Percentiles rank a stretch among this genome's conserved stretches.
Conservation (phyloP, 2,113 vertebrate genomes). For the Sinocyclocheilus rhinocerous region DNA sequence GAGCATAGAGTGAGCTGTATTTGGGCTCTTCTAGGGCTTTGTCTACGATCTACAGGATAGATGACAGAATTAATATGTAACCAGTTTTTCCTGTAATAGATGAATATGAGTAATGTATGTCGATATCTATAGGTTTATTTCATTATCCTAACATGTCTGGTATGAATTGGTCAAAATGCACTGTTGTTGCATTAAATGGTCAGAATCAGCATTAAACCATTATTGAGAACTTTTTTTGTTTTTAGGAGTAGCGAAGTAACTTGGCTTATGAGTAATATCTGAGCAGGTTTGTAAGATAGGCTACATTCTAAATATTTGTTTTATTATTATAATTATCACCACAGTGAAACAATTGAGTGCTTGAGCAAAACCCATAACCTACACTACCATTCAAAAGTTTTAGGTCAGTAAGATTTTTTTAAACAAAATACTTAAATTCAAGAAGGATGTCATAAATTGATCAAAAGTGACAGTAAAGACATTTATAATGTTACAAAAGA, state of each 20-base stretch:
- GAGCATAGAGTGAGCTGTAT: conserved; percentile 99
- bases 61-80: background rate
- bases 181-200: background rate
- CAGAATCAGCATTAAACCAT: background rate
- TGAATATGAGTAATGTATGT: background rate
- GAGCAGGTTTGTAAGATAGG: background rate
- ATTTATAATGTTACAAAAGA: too few relatives aligned
- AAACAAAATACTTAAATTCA: too few relatives aligned
- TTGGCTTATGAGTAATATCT: too few relatives aligned
- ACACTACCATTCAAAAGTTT: background rate
- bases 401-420: background rate
- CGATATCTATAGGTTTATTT: background rate
- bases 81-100: background rate
- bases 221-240: background rate
- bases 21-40: conserved; percentile 99
- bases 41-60: conserved; percentile 90
- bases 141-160: background rate
- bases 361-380: background rate
- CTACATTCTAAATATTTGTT: background rate
- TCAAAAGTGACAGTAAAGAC: too few relatives aligned
- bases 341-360: background rate
- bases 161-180: background rate
- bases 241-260: background rate
- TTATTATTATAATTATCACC: background rate
- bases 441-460: too few relatives aligned